Conservation (phyloP, 2,888 invertebrate genomes). For the Melieria crassipennis region DNA sequence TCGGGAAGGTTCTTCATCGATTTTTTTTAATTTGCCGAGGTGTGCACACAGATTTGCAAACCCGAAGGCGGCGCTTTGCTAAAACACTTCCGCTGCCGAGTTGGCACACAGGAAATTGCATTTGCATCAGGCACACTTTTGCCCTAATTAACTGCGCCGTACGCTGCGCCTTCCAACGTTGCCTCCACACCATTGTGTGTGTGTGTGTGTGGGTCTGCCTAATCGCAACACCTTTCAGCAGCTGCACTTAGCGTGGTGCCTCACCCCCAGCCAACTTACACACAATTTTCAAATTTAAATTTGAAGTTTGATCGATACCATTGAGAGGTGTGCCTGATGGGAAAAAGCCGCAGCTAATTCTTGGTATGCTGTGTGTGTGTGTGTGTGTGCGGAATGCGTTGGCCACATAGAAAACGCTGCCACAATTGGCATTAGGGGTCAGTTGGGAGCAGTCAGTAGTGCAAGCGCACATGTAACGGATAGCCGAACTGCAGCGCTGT, state of each 20-base stretch:
- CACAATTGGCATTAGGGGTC: conserved; percentile 32
- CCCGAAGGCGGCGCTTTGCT: no score
- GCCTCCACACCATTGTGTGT: neutral
- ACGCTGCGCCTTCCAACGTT: neutral
- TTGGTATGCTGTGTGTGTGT: neutral
- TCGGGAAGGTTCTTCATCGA: no score
- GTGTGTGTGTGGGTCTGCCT: neutral
- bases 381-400: neutral
- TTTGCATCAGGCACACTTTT: no score
- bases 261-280: neutral
- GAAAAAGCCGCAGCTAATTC: neutral
- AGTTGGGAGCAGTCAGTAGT: conserved; percentile 21
- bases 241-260: neutral
- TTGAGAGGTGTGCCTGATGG: conserved; percentile 41
- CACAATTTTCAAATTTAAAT: conserved; percentile 49
- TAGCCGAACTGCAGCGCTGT: no score
- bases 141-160: no score
- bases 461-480: conserved; percentile 6
- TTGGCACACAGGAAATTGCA: no score
- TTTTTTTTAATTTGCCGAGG: no score
- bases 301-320: conserved; percentile 65
- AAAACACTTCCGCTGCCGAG: no score
- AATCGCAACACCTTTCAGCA: neutral
- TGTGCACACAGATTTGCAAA: no score
- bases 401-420: neutral